Base-by-base conservation (phyloP, 2,888 invertebrate species). In the Noctua pronuba region DNA sequence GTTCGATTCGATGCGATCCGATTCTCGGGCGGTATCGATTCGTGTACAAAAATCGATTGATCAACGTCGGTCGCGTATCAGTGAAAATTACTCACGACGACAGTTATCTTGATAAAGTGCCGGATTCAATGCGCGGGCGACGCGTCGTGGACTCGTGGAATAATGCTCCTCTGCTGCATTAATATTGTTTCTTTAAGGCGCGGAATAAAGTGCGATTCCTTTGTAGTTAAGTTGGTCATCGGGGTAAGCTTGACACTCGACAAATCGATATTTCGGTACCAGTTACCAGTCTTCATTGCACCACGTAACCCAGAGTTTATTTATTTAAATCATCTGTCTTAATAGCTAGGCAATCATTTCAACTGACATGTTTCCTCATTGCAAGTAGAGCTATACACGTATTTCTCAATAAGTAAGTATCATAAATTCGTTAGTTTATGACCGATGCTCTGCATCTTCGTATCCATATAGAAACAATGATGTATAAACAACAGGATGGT, bases 61-160 rank as follows among this genome's bases (percentile, higher is more conserved):
- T 96, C 95, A 95, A 94, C 89, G 96, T 95, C 95, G 74, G 80
- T 80, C 69, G 83, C 74, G 87, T 94, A 95, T 94, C 94, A 91
- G 85, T 79, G 92, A 79, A 93, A 90, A 94, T 95, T 95, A 95
- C 90, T 96, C 94, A 95, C 87, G 83, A 83, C 58, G 93, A 93
- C 94, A 91, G 90, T 92, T 90, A 95, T 95, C 95, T 95, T 94
- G 95, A 95, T 95, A 93, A 94, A 94, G 90, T 82, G 89, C 77
- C 80, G 85, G 88, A 86, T 87, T 87, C 88, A 85, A 88, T 91
- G 90, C 90, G 91, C 87, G 67, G 78, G 87, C 89, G 90, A 78
- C 78, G 67, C 71, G 65, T 73, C 60, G 35, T 16, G 10, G 41
- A 62, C 35, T 35, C 10, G 35, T 21, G 60, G 77, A 73, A 79